These are phyloP conservation scores for Halcyon senegalensis DNA, from an alignment of 2,113 vertebrate species.

Conservation along the genomic window DNA sequence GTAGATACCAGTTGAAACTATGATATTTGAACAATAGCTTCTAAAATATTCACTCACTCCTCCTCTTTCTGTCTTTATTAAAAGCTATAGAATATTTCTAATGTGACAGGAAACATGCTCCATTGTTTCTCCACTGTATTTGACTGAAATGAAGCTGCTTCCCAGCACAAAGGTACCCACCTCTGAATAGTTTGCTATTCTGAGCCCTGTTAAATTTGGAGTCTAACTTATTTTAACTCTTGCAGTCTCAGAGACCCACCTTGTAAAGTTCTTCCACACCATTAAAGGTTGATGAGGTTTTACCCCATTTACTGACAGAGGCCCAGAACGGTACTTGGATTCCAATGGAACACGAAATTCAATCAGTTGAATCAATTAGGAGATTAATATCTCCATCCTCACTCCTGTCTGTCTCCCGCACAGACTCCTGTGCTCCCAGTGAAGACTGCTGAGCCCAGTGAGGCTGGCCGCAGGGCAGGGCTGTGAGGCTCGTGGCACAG, in stretches of 20 bases:
- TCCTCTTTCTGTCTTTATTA: conserved; percentile 24
- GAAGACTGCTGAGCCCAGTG: neutral
- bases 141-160: conserved; percentile 22
- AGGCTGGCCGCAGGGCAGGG: neutral
- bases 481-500: neutral
- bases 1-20: neutral
- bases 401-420: neutral
- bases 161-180: neutral
- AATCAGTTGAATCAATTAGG: neutral
- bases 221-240: neutral
- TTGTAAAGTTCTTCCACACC: neutral
- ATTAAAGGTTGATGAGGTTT: neutral
- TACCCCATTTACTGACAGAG: neutral
- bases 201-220: neutral
- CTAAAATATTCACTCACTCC: conserved; percentile 27
- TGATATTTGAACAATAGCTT: conserved; percentile 4
- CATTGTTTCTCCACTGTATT: conserved; percentile 11
- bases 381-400: neutral
- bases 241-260: neutral
- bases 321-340: neutral
- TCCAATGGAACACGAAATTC: neutral
- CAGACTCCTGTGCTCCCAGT: neutral
- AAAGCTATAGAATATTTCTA: neutral
- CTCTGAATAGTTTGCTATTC: neutral
- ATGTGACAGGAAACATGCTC: conserved; percentile 17